Evolutionary conservation across 2,797 vertebrate genomes (phyloP).

Genomic region (Acanthiza pusilla): DNA sequence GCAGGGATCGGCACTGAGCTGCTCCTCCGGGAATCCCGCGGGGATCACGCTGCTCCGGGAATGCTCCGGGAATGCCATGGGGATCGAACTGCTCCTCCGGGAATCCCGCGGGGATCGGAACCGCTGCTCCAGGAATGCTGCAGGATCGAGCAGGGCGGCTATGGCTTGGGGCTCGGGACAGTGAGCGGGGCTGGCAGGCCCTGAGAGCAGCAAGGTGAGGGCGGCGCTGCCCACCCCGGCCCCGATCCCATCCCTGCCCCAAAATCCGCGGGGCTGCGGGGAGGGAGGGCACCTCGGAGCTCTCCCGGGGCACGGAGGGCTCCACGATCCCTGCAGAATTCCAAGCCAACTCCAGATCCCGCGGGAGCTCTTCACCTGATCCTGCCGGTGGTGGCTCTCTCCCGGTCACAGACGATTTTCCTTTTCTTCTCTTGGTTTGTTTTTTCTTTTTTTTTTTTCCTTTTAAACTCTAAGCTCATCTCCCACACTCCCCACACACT

Average conservation of each 20-base stretch:
- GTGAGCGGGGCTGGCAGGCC: slow-evolving; percentile 5
- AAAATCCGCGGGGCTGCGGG: not conserved
- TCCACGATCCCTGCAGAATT: not conserved
- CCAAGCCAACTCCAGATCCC: not conserved
- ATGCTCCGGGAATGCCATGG: too few species aligned
- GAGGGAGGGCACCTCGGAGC: not conserved
- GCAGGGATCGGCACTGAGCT: too few species aligned
- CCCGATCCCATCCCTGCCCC: not conserved
- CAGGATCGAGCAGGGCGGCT: not conserved
- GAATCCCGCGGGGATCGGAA: too few species aligned
- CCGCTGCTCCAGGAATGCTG: too few species aligned
- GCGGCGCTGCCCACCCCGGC: not conserved
- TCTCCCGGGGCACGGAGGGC: not conserved
- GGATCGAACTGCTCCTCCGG: too few species aligned
- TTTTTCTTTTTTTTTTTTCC: too few species aligned
- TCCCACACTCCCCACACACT: not conserved
- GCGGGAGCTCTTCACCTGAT: not conserved
- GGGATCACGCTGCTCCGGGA: too few species aligned
- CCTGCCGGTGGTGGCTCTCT: not conserved
- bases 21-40: too few species aligned
- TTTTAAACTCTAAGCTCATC: not conserved
- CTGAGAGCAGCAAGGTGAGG: slow-evolving; percentile 45
- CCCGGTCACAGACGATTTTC: not conserved
- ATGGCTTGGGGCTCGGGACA: slow-evolving; percentile 45
- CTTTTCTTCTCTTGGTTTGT: not conserved